phyloP scores from a whole-genome alignment of 2,797 vertebrate genomes.

The Rhinatrema bivittatum region DNA sequence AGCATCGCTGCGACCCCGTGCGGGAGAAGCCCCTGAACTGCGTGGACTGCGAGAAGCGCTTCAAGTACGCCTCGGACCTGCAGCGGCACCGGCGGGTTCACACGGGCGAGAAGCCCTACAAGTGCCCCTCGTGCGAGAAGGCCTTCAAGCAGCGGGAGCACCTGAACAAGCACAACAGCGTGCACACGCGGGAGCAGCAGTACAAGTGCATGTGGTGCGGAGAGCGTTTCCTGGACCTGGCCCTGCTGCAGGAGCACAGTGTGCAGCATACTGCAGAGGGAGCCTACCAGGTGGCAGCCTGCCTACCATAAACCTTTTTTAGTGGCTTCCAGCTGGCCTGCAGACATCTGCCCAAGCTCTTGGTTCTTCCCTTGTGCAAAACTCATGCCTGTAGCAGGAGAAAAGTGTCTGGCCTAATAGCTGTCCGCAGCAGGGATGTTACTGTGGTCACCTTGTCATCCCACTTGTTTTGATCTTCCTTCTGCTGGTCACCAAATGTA shows the following conservation, averaged over 20 bases:
- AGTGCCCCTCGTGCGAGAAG: conserved; percentile 90
- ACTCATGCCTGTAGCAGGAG: not conserved
- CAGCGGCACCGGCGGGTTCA: conserved; percentile 89
- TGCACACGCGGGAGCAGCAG: conserved; percentile 90
- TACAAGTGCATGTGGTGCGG: conserved; percentile 98
- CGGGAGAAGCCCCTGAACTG: conserved; percentile 94
- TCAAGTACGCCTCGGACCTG: conserved; percentile 93
- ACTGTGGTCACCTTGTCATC: not conserved
- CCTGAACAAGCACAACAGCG: conserved; percentile 88
- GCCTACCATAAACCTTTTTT: conserved; percentile 59
- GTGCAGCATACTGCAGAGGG: conserved; percentile 87
- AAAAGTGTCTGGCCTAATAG: fast-evolving
- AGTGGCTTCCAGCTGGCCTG: not conserved
- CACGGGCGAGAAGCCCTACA: conserved; percentile 93
- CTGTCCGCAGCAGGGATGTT: not conserved
- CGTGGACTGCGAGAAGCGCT: conserved; percentile 91
- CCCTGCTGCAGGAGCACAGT: conserved; percentile 90
- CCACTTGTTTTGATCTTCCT: fast-evolving
- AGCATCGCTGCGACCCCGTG: conserved; percentile 90
- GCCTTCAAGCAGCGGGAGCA: conserved; percentile 97
- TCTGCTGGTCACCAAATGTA: fast-evolving
- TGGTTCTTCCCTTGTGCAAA: not conserved
- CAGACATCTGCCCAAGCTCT: not conserved
- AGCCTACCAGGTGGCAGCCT: conserved; percentile 78
- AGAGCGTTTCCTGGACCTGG: conserved; percentile 88